Evolutionary conservation across 2,888 invertebrate genomes (phyloP).

Genomic region (Oligia latruncula): DNA sequence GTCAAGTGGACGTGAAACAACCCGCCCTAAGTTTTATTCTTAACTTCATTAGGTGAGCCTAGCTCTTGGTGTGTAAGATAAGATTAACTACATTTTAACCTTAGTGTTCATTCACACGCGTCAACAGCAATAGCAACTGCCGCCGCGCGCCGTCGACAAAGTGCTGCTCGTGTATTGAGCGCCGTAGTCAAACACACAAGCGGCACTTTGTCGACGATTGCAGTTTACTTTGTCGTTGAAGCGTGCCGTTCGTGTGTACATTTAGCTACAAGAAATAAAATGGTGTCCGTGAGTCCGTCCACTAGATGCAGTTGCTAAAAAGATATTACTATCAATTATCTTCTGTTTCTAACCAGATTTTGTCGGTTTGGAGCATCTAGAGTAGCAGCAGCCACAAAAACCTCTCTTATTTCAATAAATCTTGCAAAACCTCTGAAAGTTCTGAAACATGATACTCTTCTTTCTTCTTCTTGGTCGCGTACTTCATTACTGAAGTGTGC

Average conservation of each 20-base stretch:
- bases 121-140: no score
- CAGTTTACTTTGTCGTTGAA: no score
- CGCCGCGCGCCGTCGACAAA: no score
- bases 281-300: not conserved
- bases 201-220: no score
- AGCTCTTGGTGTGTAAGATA: not conserved
- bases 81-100: not conserved
- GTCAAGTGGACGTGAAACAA: no score
- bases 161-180: no score
- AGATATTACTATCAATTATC: not conserved
- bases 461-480: not conserved
- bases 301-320: not conserved
- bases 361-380: not conserved
- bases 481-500: not conserved
- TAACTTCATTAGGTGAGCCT: not conserved
- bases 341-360: not conserved
- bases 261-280: not conserved
- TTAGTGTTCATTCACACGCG: not conserved
- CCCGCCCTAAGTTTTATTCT: not conserved
- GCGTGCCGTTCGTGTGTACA: no score
- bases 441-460: not conserved
- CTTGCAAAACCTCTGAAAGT: not conserved
- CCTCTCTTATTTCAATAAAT: not conserved
- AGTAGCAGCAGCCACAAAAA: not conserved
- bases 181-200: no score